Conservation (phyloP, 2,888 invertebrate genomes). For the Venustoraphidia nigricollis region DNA sequence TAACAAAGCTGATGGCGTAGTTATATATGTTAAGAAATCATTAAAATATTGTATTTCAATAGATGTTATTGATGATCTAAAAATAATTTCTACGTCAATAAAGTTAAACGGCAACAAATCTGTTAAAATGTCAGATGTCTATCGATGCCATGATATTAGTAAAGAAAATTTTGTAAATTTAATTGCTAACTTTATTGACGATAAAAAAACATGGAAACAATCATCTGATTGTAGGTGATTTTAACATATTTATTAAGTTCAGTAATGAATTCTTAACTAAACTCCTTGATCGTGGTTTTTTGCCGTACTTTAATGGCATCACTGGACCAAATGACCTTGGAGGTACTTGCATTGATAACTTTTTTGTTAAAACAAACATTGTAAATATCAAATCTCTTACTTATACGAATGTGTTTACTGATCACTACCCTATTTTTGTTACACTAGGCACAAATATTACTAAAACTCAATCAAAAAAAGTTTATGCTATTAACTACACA, state of each 20-base stretch:
- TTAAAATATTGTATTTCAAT: conserved; percentile 3
- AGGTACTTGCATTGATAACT: conserved; percentile 8
- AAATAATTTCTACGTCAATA: neutral
- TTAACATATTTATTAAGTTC: conserved; percentile 1
- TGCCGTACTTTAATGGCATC: conserved; percentile 3
- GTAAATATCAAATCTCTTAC: neutral
- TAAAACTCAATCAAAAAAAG: too few relatives aligned
- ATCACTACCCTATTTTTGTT: conserved; percentile 6
- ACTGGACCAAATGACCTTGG: conserved; percentile 5
- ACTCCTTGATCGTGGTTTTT: conserved; percentile 4
- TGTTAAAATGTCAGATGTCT: conserved; percentile 5
- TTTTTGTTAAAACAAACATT: conserved; percentile 6
- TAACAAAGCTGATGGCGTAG: conserved; percentile 8
- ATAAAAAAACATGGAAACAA: conserved; percentile 1
- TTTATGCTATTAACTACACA: too few relatives aligned
- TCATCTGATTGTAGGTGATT: conserved; percentile 5
- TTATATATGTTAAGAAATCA: conserved; percentile 5
- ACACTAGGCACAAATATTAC: too few relatives aligned
- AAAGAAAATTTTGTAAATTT: neutral
- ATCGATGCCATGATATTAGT: conserved; percentile 6
- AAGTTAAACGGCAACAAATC: neutral
- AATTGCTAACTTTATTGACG: neutral
- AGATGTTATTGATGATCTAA: conserved; percentile 3
- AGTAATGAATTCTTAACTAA: conserved; percentile 4
- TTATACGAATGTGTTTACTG: conserved; percentile 7